Evolutionary conservation across 2,888 invertebrate genomes (phyloP), one percentile per base, ranked within the genome.

Genomic region (Dynastes hyllus): DNA sequence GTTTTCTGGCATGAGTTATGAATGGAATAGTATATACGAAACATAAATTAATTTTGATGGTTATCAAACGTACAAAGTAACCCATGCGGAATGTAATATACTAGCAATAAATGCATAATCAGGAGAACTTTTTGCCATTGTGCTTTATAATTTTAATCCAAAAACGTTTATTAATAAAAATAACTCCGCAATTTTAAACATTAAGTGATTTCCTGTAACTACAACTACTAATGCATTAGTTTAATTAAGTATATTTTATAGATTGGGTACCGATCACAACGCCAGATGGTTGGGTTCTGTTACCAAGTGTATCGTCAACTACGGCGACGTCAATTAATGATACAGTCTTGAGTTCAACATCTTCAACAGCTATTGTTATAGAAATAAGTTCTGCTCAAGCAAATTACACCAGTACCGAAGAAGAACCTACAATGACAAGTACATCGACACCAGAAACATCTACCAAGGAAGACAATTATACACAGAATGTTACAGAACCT

Each of bases 281-380:
- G 5, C 92, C 93, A 8, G 93, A 93, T 83, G 92, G 92, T 9
- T 94, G 94, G 94, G 91, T 94, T 9, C 88, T 93, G 73, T 87
- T 92, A 51, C 91, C 89, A 22, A 89, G 87, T 78, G 86, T 89
- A 22, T 82, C 83, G 9, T 81, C 82, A 65, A 79, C 81, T 9
- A 80, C 79, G 37, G 76, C 80, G 84, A 85, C 76, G 83, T 85
- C 80, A 81, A 84, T 71, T 51, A 82, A 85, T 80, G 84, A 78
- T 81, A 83, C 79, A 70, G 32, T 85, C 84, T 2, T 81, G 85
- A 55, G 80, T 69, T 80, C 87, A 22, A 81, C 85, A 40, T 83
- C 85, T 16, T 82, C 86, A 76, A 77, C 84, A 45, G 79, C 85
- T 61, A 77, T 86, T 13, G 79, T 85, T 66, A 82, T 77, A 73